Base-by-base conservation (phyloP, 1,140 invertebrate species). In the Dreissena polymorpha region DNA sequence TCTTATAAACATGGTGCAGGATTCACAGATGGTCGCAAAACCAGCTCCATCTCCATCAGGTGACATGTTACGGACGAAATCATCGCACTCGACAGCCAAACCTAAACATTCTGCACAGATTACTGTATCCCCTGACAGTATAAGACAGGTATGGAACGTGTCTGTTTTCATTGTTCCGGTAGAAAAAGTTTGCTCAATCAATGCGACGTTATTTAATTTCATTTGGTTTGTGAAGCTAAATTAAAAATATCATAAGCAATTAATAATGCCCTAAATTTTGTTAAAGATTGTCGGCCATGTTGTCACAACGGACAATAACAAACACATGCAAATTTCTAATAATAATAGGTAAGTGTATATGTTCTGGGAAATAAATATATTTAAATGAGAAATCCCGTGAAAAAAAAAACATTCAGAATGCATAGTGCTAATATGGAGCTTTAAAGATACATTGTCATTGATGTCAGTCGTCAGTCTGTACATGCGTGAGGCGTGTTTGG, bases 131-230 rank as follows among this genome's bases (percentile, higher is more conserved):
- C 76, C 76, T 29, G 76, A 78, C 10, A 18, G 21, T 57, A 63
- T 78, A 14, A 68, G 76, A 70, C 65, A 78, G 76, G 76, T 78
- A 69, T 39, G 50, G 39, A 39, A 39, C 8, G 39, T 39, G 39
- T 39, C 8, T 39, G 2, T 39, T 39, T 2, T 39, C 39, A 39
- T 39, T 39, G 8, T 39, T 5, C 2, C 39, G 2, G 39, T 39
- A 39, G 39, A 5, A 39, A 5, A 39, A 39, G 39, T 39, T 39
- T 39, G 39, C 39, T 39, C 39, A 5, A 5, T 39, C 39, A 60
- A 23, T 60, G 6, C 3, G 57, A n/a, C 21, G 21, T 23, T n/a
- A 23, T 60, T 60, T 3, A 18, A n/a, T 60, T 60, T n/a, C 57
- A 18, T 5, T 6, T 18, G 16, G 6, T n/a, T 23, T n/a, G 10